Base-by-base conservation (phyloP, 2,888 invertebrate genomes). In the Andrena trimmerana region DNA sequence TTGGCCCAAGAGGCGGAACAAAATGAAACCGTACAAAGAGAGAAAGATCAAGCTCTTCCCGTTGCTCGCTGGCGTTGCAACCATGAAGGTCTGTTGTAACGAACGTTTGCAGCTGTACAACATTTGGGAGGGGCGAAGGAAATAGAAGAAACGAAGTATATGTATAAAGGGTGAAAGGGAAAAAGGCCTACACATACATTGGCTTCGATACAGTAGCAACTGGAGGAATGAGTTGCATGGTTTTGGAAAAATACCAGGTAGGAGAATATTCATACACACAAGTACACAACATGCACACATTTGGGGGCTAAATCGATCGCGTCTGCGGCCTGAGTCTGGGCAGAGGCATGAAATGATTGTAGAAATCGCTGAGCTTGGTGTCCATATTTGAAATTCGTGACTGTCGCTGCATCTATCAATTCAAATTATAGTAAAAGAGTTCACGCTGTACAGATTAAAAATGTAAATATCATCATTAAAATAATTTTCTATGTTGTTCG, bases 291-390 rank as follows among this genome's bases (percentile, higher is more conserved):
- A 20, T 69, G 20, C 59, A 10, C 48, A 50, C 42, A 29, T 27
- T 62, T n/a, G 60, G 31, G 2, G 76, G 68, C 69, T 86, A 88
- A 86, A 90, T 90, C 90, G 90, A 90, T 89, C 84, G 86, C 36
- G 83, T 85, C 85, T 86, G 86, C 77, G 69, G 60, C 67, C 63
- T 66, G 79, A 68, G 80, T 60, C 78, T 75, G 63, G 75, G 73
- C 80, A 78, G 73, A 85, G 83, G 78, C 85, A 77, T 6, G 79
- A 86, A 85, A 71, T 75, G 73, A 74, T 77, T 77, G 74, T 77
- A 59, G 48, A 71, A 77, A 76, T 81, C 74, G 67, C 78, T 83
- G 74, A 69, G 68, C 70, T 78, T 62, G 66, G 59, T 57, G 42
- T 57, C 29, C 42, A 67, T 52, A 2, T 27, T n/a, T 42, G 29